Percentiles rank a stretch among this genome's conserved stretches.
Evolutionary conservation across 2,888 invertebrate genomes (phyloP).

Genomic region (Eurois occulta): DNA sequence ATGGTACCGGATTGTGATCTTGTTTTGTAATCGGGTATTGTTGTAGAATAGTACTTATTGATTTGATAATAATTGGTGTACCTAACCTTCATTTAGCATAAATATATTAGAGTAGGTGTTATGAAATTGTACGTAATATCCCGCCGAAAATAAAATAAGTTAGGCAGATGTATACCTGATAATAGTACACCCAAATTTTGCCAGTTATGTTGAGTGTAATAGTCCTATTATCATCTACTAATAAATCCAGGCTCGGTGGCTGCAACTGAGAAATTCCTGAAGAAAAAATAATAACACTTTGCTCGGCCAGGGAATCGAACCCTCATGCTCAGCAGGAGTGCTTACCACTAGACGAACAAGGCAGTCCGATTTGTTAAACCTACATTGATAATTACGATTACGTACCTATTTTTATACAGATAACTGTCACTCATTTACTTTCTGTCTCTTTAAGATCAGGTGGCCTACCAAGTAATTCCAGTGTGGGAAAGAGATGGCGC

Average conservation of each 20-base stretch:
- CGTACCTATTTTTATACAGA: no score
- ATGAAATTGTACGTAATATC: constrained; percentile 16
- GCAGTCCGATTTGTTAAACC: no score
- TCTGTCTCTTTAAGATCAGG: no score
- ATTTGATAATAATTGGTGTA: constrained; percentile 35
- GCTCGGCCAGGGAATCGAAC: no score
- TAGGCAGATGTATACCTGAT: not conserved
- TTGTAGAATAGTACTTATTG: not conserved
- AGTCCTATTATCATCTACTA: no score
- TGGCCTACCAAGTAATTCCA: no score
- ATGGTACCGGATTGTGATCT: constrained; percentile 16
- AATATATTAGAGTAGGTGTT: constrained; percentile 6
- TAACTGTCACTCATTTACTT: no score
- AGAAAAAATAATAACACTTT: not conserved
- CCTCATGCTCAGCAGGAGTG: no score
- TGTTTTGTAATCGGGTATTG: constrained; percentile 21
- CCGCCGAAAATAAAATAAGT: not conserved
- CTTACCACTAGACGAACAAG: no score
- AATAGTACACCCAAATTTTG: not conserved
- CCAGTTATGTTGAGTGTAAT: not conserved
- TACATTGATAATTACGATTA: no score
- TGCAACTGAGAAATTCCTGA: not conserved
- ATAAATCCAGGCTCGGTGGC: not conserved
- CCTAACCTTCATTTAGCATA: constrained; percentile 22
- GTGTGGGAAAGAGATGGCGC: no score